These are phyloP conservation scores for Geococcyx californianus DNA, from an alignment of 2,113 vertebrate species.

Conservation along the genomic window DNA sequence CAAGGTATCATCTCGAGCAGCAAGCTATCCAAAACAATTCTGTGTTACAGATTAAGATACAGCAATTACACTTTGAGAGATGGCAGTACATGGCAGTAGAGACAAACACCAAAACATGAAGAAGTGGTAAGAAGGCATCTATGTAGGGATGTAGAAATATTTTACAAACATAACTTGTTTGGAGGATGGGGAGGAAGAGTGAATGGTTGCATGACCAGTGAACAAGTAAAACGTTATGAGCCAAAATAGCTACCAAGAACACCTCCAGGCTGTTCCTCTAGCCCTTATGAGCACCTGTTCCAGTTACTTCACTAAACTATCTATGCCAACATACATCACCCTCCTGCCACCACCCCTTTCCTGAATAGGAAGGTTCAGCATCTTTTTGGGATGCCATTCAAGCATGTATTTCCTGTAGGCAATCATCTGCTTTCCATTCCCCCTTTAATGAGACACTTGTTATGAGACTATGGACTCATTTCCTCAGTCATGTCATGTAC, in stretches of 20 bases:
- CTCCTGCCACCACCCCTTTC: neutral
- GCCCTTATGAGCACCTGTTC: neutral
- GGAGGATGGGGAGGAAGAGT: neutral
- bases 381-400: neutral
- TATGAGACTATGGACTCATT: neutral
- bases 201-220: neutral
- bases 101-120: neutral
- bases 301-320: neutral
- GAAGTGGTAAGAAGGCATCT: neutral
- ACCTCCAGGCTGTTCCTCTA: neutral
- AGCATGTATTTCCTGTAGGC: neutral
- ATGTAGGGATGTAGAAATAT: neutral
- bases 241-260: neutral
- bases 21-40: neutral
- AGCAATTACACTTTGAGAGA: no score
- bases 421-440: neutral
- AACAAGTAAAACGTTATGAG: neutral
- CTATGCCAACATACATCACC: neutral
- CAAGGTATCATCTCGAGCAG: neutral
- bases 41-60: neutral
- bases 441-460: neutral
- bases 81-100: neutral
- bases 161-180: neutral
- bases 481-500: neutral
- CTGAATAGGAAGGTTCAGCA: neutral